These are phyloP conservation scores for Turritopsis dohrnii DNA, from an alignment of 30 jellyfish, hydroid and myxozoan genomes.

Conservation along the genomic window DNA sequence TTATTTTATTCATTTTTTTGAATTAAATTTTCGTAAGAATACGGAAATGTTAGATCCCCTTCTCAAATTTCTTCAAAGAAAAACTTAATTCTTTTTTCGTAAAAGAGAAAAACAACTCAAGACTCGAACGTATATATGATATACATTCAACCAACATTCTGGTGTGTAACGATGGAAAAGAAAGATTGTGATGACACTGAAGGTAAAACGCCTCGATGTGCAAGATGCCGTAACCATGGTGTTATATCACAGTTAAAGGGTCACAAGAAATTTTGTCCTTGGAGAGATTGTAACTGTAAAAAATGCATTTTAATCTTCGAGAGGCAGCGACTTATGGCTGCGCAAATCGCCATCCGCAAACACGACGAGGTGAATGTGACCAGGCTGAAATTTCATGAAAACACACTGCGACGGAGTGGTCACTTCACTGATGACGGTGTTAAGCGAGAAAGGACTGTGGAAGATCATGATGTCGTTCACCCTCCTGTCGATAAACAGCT, in stretches of 20 bases:
- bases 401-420: background rate
- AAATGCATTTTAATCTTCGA: constrained; percentile 65
- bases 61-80: background rate
- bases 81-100: background rate
- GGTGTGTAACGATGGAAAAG: background rate
- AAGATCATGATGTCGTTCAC: background rate
- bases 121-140: background rate
- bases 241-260: constrained; percentile 75
- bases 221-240: constrained; percentile 78
- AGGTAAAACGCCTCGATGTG: constrained; percentile 85
- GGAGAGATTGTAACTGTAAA: constrained; percentile 78
- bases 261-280: constrained; percentile 71
- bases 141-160: background rate
- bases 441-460: background rate
- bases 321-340: constrained; percentile 86
- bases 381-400: constrained; percentile 8
- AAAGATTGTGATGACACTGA: background rate
- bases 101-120: background rate
- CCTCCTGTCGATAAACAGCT: background rate
- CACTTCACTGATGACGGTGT: background rate
- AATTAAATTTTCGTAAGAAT: background rate
- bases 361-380: constrained; percentile 57
- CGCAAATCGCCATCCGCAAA: constrained; percentile 72
- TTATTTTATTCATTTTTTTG: background rate
- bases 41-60: background rate